Evolutionary conservation across 1,140 invertebrate genomes (phyloP), one percentile per base, ranked within the genome.

Genomic region (Tetramorium simillimum): DNA sequence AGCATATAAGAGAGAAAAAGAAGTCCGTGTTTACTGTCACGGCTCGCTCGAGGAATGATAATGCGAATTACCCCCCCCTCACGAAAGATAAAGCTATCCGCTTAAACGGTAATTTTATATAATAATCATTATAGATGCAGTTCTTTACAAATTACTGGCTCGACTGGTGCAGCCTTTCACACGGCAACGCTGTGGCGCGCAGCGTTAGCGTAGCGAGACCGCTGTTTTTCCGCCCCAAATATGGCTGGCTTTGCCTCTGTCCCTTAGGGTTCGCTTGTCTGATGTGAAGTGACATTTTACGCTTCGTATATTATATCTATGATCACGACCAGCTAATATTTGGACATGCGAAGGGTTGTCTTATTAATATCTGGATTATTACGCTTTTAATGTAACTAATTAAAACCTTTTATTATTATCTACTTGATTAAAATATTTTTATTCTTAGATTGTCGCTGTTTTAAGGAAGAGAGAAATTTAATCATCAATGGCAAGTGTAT

Each of bases 161-260:
- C n/a, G 37, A 37, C 28, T 72, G 21, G 10, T 37, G 24, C 46
- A 33, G 18, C 12, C 12, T 51, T 56, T 58, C 51, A 37, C 70
- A 73, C 10, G 56, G 28, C 18, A 53, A 53, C 70, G 70, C 28
- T 58, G 3, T 75, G 18, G 51, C 33, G 51, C 72, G 21, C 18
- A 58, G 18, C 51, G 37, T 40, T 37, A 51, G 28, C 33, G 24
- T 53, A 75, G 28, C 49, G 12, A 53, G 51, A 58, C 33, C 12
- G 51, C 28, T 53, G 33, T 75, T 75, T 75, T 75, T 75, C 72
- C 72, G 72, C 51, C 72, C 72, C 51, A 75, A 56, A 75, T 75
- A 53, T 51, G 28, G 16, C 49, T 21, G 33, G 49, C 72, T 75
- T 75, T 75, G 72, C 49, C 72, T 53, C 33, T 75, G 28, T 75